phyloP scores from a whole-genome alignment of 1,140 invertebrate species.

The Colletes latitarsis region DNA sequence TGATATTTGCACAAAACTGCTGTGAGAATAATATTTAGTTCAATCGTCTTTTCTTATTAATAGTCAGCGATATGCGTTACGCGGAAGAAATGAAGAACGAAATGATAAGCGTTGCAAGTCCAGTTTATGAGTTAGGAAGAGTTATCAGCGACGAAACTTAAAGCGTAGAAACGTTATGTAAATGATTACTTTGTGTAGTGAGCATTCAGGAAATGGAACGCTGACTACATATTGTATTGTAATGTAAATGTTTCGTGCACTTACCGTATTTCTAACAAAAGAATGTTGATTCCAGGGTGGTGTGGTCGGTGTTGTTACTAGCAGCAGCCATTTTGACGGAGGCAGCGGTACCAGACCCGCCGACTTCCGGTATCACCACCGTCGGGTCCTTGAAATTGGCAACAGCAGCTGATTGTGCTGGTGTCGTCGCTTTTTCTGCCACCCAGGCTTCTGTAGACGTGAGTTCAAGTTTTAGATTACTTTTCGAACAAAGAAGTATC shows the following conservation, averaged over 20 bases:
- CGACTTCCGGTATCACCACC: slow-evolving; percentile 72
- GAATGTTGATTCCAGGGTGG: slow-evolving; percentile 71
- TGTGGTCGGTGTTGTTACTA: slow-evolving; percentile 75
- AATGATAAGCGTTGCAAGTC: not conserved
- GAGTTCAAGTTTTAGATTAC: slow-evolving; percentile 35
- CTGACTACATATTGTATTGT: not conserved
- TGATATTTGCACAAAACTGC: not conserved
- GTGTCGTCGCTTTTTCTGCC: slow-evolving; percentile 79
- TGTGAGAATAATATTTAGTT: not conserved
- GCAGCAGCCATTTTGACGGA: slow-evolving; percentile 66
- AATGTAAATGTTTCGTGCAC: not conserved
- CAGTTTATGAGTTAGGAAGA: not conserved
- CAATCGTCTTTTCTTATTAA: not conserved
- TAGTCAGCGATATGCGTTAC: not conserved
- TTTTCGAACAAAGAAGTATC: not conserved
- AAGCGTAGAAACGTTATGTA: not conserved
- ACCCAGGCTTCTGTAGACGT: slow-evolving; percentile 70
- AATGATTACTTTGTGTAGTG: not conserved
- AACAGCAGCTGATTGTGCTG: slow-evolving; percentile 78
- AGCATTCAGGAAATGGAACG: not conserved
- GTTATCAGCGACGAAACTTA: too few relatives aligned
- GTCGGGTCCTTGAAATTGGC: slow-evolving; percentile 76
- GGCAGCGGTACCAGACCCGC: slow-evolving; percentile 70
- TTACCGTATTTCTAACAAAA: slow-evolving; percentile 1
- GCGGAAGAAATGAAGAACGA: not conserved